Evolutionary conservation across 2,113 vertebrate genomes (phyloP).

Genomic region (Redunca redunca): DNA sequence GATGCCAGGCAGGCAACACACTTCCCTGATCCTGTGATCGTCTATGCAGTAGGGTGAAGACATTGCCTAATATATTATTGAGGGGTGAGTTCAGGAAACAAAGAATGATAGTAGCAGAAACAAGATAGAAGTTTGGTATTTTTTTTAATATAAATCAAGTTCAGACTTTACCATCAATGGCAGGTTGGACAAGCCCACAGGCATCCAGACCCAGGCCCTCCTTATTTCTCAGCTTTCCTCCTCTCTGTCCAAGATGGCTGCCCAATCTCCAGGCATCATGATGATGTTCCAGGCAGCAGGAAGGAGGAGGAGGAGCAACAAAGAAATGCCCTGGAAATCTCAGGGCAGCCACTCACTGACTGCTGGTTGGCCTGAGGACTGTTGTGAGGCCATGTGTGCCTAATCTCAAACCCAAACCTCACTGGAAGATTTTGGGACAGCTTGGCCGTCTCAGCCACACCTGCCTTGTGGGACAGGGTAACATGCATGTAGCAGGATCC

Average conservation of each 20-base stretch:
- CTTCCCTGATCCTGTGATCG: not conserved
- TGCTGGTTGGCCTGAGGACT: not conserved
- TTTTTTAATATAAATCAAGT: not conserved
- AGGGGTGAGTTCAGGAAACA: not conserved
- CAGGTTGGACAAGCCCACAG: not conserved
- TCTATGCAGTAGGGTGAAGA: no score
- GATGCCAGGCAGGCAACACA: not conserved
- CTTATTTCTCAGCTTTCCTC: not conserved
- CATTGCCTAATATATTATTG: not conserved
- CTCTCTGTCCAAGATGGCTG: not conserved
- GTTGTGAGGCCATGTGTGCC: not conserved
- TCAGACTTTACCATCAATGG: not conserved
- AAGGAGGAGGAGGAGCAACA: not conserved
- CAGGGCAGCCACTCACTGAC: not conserved
- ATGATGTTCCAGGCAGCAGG: not conserved
- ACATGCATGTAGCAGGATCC: not conserved
- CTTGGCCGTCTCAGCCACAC: not conserved
- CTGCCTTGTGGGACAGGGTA: not conserved
- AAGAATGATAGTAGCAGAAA: not conserved
- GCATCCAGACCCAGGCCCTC: not conserved
- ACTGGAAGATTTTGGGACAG: not conserved
- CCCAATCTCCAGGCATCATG: not conserved
- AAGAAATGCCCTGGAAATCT: not conserved
- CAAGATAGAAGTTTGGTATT: not conserved
- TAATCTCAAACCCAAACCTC: not conserved